phyloP scores from a whole-genome alignment of 2,797 vertebrate genomes.

The Amblyopsis hoosieri region DNA sequence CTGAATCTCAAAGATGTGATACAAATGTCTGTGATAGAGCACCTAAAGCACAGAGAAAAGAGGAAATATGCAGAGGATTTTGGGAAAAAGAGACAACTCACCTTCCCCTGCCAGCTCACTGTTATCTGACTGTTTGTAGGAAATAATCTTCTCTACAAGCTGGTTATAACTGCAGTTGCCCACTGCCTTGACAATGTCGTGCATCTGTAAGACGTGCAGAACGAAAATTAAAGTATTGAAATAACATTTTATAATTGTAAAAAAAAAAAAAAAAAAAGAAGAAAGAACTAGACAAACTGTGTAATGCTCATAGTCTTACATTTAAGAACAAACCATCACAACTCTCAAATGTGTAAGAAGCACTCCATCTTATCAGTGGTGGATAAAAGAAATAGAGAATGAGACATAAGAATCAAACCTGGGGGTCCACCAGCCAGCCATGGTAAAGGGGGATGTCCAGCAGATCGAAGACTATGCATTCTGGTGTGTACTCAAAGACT shows the following conservation, averaged over 20 bases:
- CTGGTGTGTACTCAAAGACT: conserved; percentile 97
- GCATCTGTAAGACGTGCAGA: conserved; percentile 75
- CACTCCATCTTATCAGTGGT: no score
- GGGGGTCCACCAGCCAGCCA: conserved; percentile 97
- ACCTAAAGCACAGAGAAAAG: background rate
- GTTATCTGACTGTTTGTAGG: conserved; percentile 95
- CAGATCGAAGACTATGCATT: conserved; percentile 98
- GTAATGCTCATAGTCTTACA: background rate
- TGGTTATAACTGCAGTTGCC: conserved; percentile 99
- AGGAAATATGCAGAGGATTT: conserved; percentile 1
- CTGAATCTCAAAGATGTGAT: background rate
- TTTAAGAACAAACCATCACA: conserved; percentile 11
- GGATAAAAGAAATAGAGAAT: no score
- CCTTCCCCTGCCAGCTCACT: conserved; percentile 96
- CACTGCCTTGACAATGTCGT: conserved; percentile 94
- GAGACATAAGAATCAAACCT: conserved; percentile 79
- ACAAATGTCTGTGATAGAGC: no score
- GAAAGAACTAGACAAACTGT: no score
- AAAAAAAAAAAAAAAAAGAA: conserved; percentile 48
- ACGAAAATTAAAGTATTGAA: no score
- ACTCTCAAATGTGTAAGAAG: background rate
- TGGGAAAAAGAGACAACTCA: conserved; percentile 61
- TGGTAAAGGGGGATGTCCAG: conserved; percentile 98
- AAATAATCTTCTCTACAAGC: conserved; percentile 98
- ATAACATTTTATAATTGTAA: background rate